Base-by-base conservation (phyloP, 2,113 vertebrate genomes). In the Acanthisitta chloris region DNA sequence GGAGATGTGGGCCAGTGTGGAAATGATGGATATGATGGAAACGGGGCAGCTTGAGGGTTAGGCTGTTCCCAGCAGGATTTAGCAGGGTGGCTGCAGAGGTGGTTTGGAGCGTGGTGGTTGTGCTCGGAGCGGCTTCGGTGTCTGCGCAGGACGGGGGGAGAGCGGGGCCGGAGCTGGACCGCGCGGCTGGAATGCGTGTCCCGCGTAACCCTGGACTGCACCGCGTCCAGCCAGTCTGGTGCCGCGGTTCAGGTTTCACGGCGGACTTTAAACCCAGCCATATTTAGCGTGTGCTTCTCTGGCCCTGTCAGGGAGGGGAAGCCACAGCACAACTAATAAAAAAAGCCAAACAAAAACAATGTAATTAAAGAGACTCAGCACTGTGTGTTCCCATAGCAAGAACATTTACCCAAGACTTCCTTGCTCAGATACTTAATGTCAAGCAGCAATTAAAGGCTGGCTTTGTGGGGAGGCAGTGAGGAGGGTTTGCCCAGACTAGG, bases 201-300 rank as follows among this genome's bases (percentile, higher is more conserved):
- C 96, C 96, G 90, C 67, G 94, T 98, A 98, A 97, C 96, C 97
- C 97, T 96, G 96, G 96, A 94, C 95, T 97, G 96, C 95, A 34
- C 98, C 96, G 96, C 95, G 97, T 98, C 98, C 98, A 99, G 99
- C 98, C 99, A 98, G 98, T 98, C 98, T 99, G 98, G 98, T 99
- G 98, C 98, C 98, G 98, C 97, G 98, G 97, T 96, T 99, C 98
- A 97, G 97, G 97, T 99, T 99, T 99, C 98, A 99, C 91, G 43
- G 84, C 61, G 70, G 93, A 70, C 96, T 88, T 95, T 94, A 98
- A 98, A 98, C 98, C 97, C 97, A 95, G 98, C 98, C 98, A 98
- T 98, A 99, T 99, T 98, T 99, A 99, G 98, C 97, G 97, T 97
- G 97, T 76, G 96, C 97, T 95, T 72, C 54, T 12, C 96, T 4